Percentiles rank a stretch among this genome's conserved stretches.
Evolutionary conservation across 2,113 vertebrate genomes (phyloP).

Genomic region (Typhlomys cinereus): DNA sequence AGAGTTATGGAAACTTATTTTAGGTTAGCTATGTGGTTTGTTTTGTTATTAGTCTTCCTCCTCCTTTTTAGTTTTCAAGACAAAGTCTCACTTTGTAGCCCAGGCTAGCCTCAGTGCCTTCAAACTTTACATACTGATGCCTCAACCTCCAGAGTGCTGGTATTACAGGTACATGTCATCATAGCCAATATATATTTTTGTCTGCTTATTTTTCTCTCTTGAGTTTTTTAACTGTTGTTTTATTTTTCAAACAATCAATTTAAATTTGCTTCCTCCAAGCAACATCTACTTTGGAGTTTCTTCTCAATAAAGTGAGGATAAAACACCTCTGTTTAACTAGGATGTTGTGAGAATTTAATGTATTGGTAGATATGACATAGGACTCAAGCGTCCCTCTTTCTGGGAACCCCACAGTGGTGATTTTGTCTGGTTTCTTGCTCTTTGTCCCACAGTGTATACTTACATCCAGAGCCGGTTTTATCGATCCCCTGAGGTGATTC

Average conservation of each 20-base stretch:
- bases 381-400: not conserved
- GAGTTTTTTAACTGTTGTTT: not conserved
- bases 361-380: not conserved
- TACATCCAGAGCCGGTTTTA: slow-evolving; percentile 98
- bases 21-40: not conserved
- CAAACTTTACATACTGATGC: not conserved
- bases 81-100: not conserved
- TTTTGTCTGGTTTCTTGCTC: not conserved
- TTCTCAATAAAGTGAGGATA: not conserved
- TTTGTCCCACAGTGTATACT: slow-evolving; percentile 88
- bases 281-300: not conserved
- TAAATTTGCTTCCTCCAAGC: not conserved
- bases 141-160: not conserved
- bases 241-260: not conserved
- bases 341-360: not conserved
- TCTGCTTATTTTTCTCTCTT: too few species aligned
- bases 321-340: not conserved
- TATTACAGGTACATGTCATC: not conserved
- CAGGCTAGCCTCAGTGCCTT: not conserved
- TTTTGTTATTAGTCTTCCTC: not conserved
- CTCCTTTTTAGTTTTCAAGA: not conserved
- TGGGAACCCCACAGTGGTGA: not conserved
- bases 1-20: not conserved
- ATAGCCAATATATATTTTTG: too few species aligned
- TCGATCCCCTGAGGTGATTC: slow-evolving; percentile 95